A percentile compares a stretch with the other conserved stretches of the same genome.
Conservation (phyloP, 1,140 invertebrate genomes). For the Cylas formicarius region DNA sequence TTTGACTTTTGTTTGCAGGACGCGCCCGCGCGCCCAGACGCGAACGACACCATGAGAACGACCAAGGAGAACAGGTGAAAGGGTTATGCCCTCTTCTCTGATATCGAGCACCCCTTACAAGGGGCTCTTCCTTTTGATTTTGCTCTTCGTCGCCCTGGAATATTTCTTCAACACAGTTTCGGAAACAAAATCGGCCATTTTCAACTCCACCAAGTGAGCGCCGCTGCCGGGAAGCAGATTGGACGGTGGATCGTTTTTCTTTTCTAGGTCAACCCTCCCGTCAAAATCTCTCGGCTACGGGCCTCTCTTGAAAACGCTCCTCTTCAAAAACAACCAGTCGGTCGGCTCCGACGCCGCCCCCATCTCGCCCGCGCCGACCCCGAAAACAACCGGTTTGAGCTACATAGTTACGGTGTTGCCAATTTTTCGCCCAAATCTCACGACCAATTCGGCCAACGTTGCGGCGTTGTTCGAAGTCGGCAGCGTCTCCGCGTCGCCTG, state of each 20-base stretch:
- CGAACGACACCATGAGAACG: not conserved
- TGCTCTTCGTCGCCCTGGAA: constrained; percentile 34
- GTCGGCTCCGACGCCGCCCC: constrained; percentile 7
- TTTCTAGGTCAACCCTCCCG: constrained; percentile 14
- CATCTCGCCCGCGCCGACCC: not conserved
- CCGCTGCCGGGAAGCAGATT: constrained; percentile 2
- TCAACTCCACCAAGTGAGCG: constrained; percentile 33
- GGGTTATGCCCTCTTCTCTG: constrained; percentile 29
- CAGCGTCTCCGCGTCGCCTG: too few relatives aligned
- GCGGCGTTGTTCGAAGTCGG: too few relatives aligned
- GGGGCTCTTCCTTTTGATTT: constrained; percentile 34
- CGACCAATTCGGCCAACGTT: constrained; percentile 4
- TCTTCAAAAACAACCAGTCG: constrained; percentile 17
- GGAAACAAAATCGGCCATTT: constrained; percentile 28
- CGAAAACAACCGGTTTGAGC: constrained; percentile 13
- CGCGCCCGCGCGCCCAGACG: not conserved
- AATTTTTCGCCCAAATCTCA: constrained; percentile 14
- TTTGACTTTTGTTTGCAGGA: too few relatives aligned
- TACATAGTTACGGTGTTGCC: constrained; percentile 23
- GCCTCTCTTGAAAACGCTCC: constrained; percentile 22
- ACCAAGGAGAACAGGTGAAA: constrained; percentile 16
- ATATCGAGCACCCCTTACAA: constrained; percentile 36
- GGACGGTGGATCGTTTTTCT: not conserved
- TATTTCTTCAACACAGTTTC: constrained; percentile 36
- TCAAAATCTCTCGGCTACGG: constrained; percentile 20